Base-by-base conservation (phyloP, 1,140 invertebrate genomes). In the Sarcophaga peregrina region DNA sequence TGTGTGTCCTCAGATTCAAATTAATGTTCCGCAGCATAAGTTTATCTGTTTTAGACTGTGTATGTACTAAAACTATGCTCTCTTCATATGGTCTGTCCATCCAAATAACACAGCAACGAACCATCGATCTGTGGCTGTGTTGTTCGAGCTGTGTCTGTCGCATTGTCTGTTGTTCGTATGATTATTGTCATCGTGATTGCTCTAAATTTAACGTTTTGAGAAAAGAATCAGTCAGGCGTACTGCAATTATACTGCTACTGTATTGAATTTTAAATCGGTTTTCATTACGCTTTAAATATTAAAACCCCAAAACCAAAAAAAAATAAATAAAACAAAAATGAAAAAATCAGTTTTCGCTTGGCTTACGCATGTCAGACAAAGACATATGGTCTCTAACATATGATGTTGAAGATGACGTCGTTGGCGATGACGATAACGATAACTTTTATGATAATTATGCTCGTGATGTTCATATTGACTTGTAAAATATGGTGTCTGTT, bases 141-240 rank as follows among this genome's bases (percentile, higher is more conserved):
- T n/a, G 4, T 37, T 37, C 4, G 25, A 37, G 25, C n/a, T 13
- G n/a, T 58, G 74, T n/a, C n/a, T 76, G 74, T 76, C 46, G 74
- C 47, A n/a, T n/a, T 47, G 74, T 76, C 74, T 76, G 74, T 58
- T 11, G 5, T 15, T 15, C 7, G 54, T n/a, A 13, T 37, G 25
- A 37, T 37, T 68, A 68, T 68, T 68, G 62, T 68, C 62, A 68
- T 20, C 62, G 20, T 68, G 9, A 68, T 68, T 68, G 62, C 62
- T 68, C 62, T 3, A 52, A 78, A 78, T 78, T 78, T 50, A 78
- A 50, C 48, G 48, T 78, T 50, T 48, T 50, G 75, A 72, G 37
- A 78, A 78, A 50, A 78, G n/a, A 78, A 78, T 78, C 75, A 78
- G 20, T 78, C 75, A 78, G 75, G n/a, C 75, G 75, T 78, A 78